Evolutionary conservation across 2,797 vertebrate species (phyloP).

Genomic region (Strix occidentalis): DNA sequence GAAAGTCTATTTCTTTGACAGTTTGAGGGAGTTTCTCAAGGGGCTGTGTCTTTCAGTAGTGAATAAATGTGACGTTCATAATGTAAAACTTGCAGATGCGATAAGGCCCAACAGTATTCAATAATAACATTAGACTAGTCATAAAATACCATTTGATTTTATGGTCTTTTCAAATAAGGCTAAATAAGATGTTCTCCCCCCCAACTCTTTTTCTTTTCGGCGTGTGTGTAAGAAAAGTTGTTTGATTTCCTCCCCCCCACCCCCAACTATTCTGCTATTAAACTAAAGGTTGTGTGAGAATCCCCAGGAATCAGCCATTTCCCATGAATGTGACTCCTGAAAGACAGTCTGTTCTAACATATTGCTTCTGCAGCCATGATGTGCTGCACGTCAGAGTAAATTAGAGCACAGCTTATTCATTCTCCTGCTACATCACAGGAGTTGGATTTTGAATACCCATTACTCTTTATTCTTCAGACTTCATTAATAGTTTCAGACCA

Average conservation of each 20-base stretch:
- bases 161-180: background rate
- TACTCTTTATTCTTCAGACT: constrained; percentile 44
- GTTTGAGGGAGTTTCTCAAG: background rate
- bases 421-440: constrained; percentile 3
- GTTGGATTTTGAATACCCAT: constrained; percentile 13
- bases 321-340: constrained; percentile 37
- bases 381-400: background rate
- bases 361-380: background rate
- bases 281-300: background rate
- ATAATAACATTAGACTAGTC: background rate
- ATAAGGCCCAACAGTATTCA: background rate
- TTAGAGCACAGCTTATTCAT: constrained; percentile 33
- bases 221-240: background rate
- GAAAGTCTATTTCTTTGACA: background rate
- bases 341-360: background rate
- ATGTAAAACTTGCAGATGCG: background rate
- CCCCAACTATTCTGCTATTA: background rate
- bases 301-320: background rate
- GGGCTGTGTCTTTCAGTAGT: background rate
- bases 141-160: background rate
- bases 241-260: background rate
- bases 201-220: background rate
- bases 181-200: background rate
- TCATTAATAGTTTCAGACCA: constrained; percentile 55
- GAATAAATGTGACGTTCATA: background rate